Percentiles rank a stretch among this genome's conserved stretches.
Conservation (phyloP, 2,113 vertebrate species). For the Tretioscincus oriximinensis region DNA sequence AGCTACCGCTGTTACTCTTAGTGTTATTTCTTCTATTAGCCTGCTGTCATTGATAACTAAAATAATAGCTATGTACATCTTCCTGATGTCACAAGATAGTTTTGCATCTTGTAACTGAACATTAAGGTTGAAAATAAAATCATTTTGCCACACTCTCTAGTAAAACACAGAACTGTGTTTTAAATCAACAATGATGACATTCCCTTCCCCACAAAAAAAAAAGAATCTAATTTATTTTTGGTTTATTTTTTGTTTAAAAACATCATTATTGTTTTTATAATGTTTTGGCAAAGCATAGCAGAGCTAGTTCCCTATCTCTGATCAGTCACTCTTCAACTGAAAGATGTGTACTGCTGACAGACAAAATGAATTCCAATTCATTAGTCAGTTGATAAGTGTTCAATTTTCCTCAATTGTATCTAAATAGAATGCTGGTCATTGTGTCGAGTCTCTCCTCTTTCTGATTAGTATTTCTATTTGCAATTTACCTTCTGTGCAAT, state of each 20-base stretch:
- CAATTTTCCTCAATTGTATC: conserved; percentile 17
- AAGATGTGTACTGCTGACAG: not conserved
- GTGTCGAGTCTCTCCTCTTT: not conserved
- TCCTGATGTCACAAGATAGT: not conserved
- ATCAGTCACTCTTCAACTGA: conserved; percentile 27
- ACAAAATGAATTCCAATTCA: conserved; percentile 17
- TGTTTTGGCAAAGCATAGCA: not conserved
- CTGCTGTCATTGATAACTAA: not conserved
- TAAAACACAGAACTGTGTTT: not conserved
- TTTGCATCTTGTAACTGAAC: not conserved
- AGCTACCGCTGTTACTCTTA: not conserved
- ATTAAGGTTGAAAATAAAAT: not conserved
- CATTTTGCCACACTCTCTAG: not conserved
- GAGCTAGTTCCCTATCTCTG: not conserved
- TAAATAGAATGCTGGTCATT: not conserved
- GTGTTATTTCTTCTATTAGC: not conserved
- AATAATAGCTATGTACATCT: not conserved
- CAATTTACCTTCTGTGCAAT: conserved; percentile 15
- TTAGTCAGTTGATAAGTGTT: conserved; percentile 23
- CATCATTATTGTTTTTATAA: not conserved
- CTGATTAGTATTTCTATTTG: conserved; percentile 34
- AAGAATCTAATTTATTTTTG: rapidly evolving
- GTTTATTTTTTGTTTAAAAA: not conserved
- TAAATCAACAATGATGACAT: not conserved
- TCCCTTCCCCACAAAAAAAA: not conserved